Base-by-base conservation (phyloP, 1,140 invertebrate genomes). In the Orius insidiosus region DNA sequence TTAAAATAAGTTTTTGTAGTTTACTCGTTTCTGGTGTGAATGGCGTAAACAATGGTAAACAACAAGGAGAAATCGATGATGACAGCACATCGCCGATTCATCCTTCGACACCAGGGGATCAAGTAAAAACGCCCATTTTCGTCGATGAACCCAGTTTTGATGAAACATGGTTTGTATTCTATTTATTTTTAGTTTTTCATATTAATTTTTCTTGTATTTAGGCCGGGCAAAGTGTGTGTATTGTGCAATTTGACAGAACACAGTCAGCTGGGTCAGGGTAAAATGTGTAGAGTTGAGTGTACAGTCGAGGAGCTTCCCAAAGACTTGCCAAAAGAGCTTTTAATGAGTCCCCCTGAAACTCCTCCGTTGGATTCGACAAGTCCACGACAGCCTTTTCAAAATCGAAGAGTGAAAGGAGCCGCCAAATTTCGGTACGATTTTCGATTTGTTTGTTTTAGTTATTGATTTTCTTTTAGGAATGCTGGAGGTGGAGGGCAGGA, bases 221-320 rank as follows among this genome's bases (percentile, higher is more conserved):
- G 78, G 76, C 80, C 83, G 46, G 83, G 84, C 33, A 88, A 89
- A 71, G 69, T 85, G 10, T 96, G 92, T 67, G 77, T 79, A 43
- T 72, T 95, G 49, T 96, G 92, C 66, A 89, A 89, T 65, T 71
- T 94, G 49, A 80, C 83, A 24, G 87, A 94, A 63, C 71, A 80
- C 50, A 94, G 85, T 72, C 80, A 89, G 58, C 65, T 95, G 8
- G 90, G 90, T 16, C 90, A 95, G 63, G 89, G 90, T 7, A 84
- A 88, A 57, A 69, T 95, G 62, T 61, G 79, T 44, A 69, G 80
- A 54, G 66, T 87, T 10, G 49, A 51, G 32, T 51, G 49, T 40
- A 37, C 19, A 13, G 24, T 51, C n/a, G 49, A 51, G 8, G 45
- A 48, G 4, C 47, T 48, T 13, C 47, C 47, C 31, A 43, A 33